These are phyloP conservation scores for Glyphotaelius pellucidus DNA, from an alignment of 2,888 invertebrate genomes.

Conservation along the genomic window DNA sequence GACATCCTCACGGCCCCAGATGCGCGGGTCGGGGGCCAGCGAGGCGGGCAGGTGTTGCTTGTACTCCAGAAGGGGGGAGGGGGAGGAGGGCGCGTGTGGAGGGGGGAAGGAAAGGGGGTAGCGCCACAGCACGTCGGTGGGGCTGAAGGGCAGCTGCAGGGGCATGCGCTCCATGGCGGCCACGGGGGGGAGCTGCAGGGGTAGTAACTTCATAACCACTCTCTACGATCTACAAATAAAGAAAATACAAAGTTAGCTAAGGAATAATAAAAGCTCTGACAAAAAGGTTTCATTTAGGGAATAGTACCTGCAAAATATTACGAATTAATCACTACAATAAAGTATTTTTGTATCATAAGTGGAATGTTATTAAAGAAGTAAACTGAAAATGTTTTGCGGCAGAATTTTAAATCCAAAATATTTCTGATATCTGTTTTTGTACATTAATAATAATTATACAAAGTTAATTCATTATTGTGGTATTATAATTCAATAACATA, in stretches of 20 bases:
- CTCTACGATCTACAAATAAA: neutral
- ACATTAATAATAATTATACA: neutral
- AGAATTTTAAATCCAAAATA: neutral
- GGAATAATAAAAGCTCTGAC: neutral
- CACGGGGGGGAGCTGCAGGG: constrained; percentile 84
- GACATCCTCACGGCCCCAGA: constrained; percentile 95
- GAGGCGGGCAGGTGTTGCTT: constrained; percentile 91
- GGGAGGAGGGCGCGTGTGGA: constrained; percentile 79
- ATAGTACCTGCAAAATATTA: neutral
- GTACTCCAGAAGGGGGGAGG: constrained; percentile 87
- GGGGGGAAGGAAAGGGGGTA: constrained; percentile 88
- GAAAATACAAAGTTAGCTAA: neutral
- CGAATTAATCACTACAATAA: neutral
- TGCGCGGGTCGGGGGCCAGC: constrained; percentile 91
- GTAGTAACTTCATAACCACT: constrained; percentile 80
- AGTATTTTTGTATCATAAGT: neutral
- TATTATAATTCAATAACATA: neutral
- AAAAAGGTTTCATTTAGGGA: neutral
- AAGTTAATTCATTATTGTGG: neutral
- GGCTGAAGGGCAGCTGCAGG: constrained; percentile 87
- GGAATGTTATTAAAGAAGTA: neutral
- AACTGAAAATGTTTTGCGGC: neutral
- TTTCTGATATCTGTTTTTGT: neutral
- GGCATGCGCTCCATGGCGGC: constrained; percentile 86
- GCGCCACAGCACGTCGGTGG: constrained; percentile 91